Percentiles rank a stretch among this genome's conserved stretches.
phyloP scores from a whole-genome alignment of 2,797 vertebrate species.

The Alcedo atthis region DNA sequence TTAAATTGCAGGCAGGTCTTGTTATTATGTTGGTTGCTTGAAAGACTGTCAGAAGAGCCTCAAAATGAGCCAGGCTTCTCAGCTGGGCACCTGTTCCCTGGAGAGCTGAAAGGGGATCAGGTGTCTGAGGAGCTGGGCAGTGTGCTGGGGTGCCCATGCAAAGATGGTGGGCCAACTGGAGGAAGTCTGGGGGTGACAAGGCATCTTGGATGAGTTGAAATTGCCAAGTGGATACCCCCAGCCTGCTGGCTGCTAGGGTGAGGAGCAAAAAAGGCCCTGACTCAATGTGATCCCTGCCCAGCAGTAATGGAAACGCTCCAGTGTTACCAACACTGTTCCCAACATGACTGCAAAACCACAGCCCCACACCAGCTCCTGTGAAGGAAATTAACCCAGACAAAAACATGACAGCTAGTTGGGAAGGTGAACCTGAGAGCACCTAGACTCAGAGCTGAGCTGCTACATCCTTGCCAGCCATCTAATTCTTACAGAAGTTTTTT shows the following conservation, averaged over 20 bases:
- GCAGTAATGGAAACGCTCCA: too few species aligned
- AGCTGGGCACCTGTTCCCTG: not conserved
- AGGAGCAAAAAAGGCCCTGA: too few species aligned
- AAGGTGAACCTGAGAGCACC: not conserved
- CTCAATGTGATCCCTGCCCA: too few species aligned
- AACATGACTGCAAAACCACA: not conserved
- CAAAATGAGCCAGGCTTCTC: not conserved
- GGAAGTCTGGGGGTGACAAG: not conserved
- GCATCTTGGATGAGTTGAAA: not conserved
- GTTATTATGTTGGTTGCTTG: not conserved
- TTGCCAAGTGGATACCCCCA: not conserved
- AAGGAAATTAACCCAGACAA: not conserved
- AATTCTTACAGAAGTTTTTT: not conserved
- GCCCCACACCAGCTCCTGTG: not conserved
- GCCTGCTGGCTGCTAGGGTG: too few species aligned
- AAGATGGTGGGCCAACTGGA: not conserved
- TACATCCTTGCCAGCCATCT: not conserved
- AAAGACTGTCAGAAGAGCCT: not conserved
- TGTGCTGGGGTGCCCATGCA: too few species aligned
- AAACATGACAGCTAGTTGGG: not conserved
- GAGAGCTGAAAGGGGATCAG: not conserved
- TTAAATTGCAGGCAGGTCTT: not conserved
- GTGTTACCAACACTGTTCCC: not conserved
- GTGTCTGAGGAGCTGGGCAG: not conserved
- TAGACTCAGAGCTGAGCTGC: not conserved